Conservation (phyloP, 2,888 invertebrate genomes). For the Thyatira batis region DNA sequence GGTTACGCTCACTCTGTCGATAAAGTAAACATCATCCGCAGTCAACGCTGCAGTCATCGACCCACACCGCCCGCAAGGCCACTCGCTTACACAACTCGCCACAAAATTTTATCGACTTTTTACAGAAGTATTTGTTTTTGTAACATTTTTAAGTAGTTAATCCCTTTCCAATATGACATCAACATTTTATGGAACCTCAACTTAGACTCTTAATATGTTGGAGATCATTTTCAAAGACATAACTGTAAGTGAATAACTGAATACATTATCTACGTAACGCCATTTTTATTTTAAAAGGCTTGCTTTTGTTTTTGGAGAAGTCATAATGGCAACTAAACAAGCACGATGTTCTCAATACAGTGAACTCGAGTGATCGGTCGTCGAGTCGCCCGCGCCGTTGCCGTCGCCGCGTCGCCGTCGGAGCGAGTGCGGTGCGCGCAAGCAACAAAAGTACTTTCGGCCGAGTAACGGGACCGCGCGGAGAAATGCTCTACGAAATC, state of each 20-base stretch:
- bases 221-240: slow-evolving; percentile 31
- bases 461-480: slow-evolving; percentile 76
- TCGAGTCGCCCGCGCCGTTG: slow-evolving; percentile 27
- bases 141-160: slow-evolving; percentile 16
- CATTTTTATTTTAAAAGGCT: slow-evolving; percentile 55
- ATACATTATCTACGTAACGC: slow-evolving; percentile 29
- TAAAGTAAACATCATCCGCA: slow-evolving; percentile 71
- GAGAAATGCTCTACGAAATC: slow-evolving; percentile 84
- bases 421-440: slow-evolving; percentile 51
- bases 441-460: slow-evolving; percentile 80
- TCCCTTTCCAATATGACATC: slow-evolving; percentile 16
- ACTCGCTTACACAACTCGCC: slow-evolving; percentile 71
- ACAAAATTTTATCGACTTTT: slow-evolving; percentile 56
- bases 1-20: slow-evolving; percentile 62
- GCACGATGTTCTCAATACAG: slow-evolving; percentile 66
- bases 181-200: slow-evolving; percentile 9
- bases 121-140: slow-evolving; percentile 28
- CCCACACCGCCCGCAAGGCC: slow-evolving; percentile 68
- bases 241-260: slow-evolving; percentile 42
- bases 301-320: slow-evolving; percentile 62
- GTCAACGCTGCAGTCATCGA: slow-evolving; percentile 65
- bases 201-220: slow-evolving; percentile 23
- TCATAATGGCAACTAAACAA: slow-evolving; percentile 58
- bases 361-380: slow-evolving; percentile 71
- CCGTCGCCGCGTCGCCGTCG: slow-evolving; percentile 24